phyloP scores from a whole-genome alignment of 2,113 vertebrate species.

The Crocuta crocuta region DNA sequence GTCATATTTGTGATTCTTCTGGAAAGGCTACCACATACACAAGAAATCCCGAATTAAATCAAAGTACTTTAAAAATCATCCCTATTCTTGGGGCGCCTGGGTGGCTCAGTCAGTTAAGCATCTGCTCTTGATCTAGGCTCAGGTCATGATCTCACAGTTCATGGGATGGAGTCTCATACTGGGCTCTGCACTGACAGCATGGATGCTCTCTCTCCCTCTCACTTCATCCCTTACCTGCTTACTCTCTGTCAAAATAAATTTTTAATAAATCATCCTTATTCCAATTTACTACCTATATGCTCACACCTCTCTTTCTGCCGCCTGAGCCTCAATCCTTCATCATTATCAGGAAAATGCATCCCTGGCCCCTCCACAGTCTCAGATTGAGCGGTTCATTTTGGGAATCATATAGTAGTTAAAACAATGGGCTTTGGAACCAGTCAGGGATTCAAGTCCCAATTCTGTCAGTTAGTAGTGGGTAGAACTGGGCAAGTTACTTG shows the following conservation, averaged over 20 bases:
- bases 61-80: neutral
- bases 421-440: neutral
- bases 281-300: neutral
- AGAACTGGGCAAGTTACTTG: neutral
- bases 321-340: neutral
- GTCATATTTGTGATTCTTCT: neutral
- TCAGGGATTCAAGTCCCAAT: neutral
- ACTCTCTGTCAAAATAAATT: no score
- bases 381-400: neutral
- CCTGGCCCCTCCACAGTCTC: neutral
- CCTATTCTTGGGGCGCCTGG: no score
- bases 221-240: no score
- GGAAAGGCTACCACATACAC: neutral
- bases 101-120: no score
- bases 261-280: neutral
- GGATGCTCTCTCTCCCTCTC: no score
- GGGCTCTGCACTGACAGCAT: no score
- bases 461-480: neutral
- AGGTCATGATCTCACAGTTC: no score
- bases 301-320: neutral
- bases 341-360: neutral
- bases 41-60: neutral
- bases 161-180: no score
- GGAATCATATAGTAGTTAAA: neutral
- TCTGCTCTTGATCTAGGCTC: no score